Evolutionary conservation across 1,140 invertebrate species (phyloP), one percentile per base, ranked within the genome.

Genomic region (Pectinophora gossypiella): DNA sequence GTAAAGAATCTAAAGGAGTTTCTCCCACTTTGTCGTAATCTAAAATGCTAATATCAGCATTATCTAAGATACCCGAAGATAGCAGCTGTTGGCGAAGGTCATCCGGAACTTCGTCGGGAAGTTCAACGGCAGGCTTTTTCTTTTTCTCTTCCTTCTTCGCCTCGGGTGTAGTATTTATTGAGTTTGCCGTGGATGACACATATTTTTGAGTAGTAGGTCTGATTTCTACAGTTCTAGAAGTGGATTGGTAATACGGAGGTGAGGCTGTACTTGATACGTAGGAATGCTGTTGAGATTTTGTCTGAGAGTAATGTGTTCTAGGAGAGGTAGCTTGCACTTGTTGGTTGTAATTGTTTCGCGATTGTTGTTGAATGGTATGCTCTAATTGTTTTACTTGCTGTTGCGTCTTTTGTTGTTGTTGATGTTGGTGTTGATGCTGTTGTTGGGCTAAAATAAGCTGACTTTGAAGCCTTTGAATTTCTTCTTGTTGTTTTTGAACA

Each of bases 21-120:
- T 95, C 95, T n/a, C 95, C 95, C 22, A 96, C 91, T 88, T 96
- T 96, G 69, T 96, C 95, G 59, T 95, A 95, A 79, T 96, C 94
- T 22, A 95, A 83, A 19, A 96, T 91, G 56, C 95, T 95, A 49
- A 96, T 96, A 65, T 96, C 94, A 19, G 95, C 95, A 68, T 96
- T 95, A 57, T 94, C 93, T 35, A 96, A 85, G 57, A 96, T 96
- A 32, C 95, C 95, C 0, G 94, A 95, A 36, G 93, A 93, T n/a
- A 96, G 69, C 0, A 96, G 85, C 68, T 96, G 95, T 72, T 95
- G 90, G 43, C 94, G 90, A 23, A 96, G 89, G 74, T 96, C 95
- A 49, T 95, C 94, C 1, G 95, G 95, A 5, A 96, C 94, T 88
- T 96, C 95, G 72, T 95, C 94, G 6, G 95, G 95, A 18, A 96